Evolutionary conservation across 2,797 vertebrate species (phyloP).

Genomic region (Salmo trutta): DNA sequence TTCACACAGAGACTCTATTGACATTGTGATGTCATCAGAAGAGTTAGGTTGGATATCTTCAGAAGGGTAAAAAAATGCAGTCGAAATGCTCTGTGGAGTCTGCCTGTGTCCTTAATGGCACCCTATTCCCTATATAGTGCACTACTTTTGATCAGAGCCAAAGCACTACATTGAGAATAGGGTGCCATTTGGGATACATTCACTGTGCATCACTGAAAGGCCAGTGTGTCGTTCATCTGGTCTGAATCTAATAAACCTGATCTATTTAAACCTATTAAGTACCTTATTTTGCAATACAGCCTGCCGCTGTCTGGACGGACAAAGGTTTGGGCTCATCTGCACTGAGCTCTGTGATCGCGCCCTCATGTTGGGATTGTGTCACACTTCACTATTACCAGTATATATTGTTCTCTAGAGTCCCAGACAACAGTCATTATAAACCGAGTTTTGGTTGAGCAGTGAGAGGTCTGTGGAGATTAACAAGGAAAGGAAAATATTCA

Average conservation of each 20-base stretch:
- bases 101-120: too few relatives aligned
- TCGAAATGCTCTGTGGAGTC: too few relatives aligned
- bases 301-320: constrained; percentile 29
- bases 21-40: constrained; percentile 2
- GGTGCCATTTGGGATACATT: not conserved
- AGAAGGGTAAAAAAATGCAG: not conserved
- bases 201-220: constrained; percentile 15
- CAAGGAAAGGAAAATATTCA: constrained; percentile 15
- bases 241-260: constrained; percentile 51
- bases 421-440: constrained; percentile 26
- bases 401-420: constrained; percentile 27
- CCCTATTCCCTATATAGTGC: too few relatives aligned
- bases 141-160: too few relatives aligned
- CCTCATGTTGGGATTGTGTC: constrained; percentile 21
- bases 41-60: not conserved
- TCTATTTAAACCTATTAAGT: constrained; percentile 54
- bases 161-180: too few relatives aligned
- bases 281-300: constrained; percentile 30
- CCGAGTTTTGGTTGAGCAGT: not conserved
- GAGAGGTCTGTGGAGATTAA: constrained; percentile 10
- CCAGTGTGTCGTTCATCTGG: constrained; percentile 16
- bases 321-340: constrained; percentile 16
- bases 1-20: constrained; percentile 16
- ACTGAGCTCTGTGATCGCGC: not conserved
- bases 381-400: constrained; percentile 19